Evolutionary conservation across 1,140 invertebrate species (phyloP), one percentile per base, ranked within the genome.

Genomic region (Teleogryllus occipitalis): DNA sequence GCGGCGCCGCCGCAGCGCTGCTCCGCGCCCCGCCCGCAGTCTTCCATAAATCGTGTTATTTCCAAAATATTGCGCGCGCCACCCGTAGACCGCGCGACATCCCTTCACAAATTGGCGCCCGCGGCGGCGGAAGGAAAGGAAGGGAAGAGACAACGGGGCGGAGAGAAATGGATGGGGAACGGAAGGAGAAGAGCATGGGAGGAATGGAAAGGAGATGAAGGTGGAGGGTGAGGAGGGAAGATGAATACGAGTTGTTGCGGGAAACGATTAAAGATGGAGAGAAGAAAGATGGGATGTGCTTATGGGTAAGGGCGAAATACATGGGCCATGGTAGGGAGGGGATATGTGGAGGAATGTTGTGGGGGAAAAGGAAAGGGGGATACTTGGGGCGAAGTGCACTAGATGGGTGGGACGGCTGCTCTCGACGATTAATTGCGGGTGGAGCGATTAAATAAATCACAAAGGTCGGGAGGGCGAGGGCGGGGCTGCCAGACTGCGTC

Each of bases 21-120:
- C 54, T 14, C 10, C 54, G 54, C 54, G 54, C 10, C 5, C 27
- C 54, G 54, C 54, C 54, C 54, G 18, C 7, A 65, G 54, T 18
- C 54, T 65, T 65, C 54, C 54, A 65, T 65, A 65, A 65, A 65
- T 65, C 54, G 18, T 65, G 54, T 65, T 65, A 65, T 65, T 65
- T 7, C 54, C 54, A 65, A 65, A 65, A 65, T 65, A 65, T 65
- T 65, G 54, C 54, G 54, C 54, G 54, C 54, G 18, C 18, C 54
- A 1, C 54, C 18, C 54, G 54, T 65, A 65, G 54, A 65, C 7
- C 54, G 54, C 54, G 54, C 18, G 54, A 65, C 54, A 65, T 65
- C 54, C 10, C 54, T 65, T 65, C 54, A 18, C 54, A 65, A 65
- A 65, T 65, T 65, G 7, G 54, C 54, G 54, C 10, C 18, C 10